Evolutionary conservation across 92 coral and sea anemone species (phyloP), one percentile per base, ranked within the genome.

Genomic region (Diadumene lineata): DNA sequence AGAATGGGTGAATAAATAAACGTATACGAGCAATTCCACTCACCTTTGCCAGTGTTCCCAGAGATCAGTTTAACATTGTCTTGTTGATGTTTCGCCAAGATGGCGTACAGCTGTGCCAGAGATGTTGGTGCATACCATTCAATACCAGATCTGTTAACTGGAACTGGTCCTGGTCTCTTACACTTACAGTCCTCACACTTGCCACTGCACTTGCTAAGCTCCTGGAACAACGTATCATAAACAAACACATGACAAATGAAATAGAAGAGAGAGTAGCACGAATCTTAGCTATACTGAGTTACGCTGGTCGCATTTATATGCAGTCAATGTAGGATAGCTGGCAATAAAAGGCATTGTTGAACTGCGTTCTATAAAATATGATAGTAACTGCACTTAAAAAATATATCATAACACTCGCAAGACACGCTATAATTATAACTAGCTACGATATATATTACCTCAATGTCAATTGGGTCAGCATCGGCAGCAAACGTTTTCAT

Each of bases 401-500:
- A n/a, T n/a, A n/a, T n/a, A n/a, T n/a, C n/a, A n/a, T n/a, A n/a
- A n/a, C n/a, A n/a, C n/a, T n/a, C n/a, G n/a, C n/a, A n/a, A n/a
- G n/a, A n/a, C n/a, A n/a, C n/a, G n/a, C n/a, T n/a, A n/a, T n/a
- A n/a, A n/a, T n/a, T n/a, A n/a, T n/a, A n/a, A n/a, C n/a, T n/a
- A 43, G 16, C 34, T 30, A 4, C 13, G 13, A 6, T 77, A 8
- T 22, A 53, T 23, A 53, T 2, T 16, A 88, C 93, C 89, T 88
- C 93, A 67, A 88, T 88, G 64, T 88, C 93, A 32, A 88, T 68
- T 19, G 93, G 93, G 17, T 80, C 69, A 16, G 81, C 86, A 64
- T 84, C 93, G 44, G 64, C 82, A 33, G 93, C 93, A 80, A 88
- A 88, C 27, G 93, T 74, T 57, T 88, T 88, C 93, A 88, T 88